Evolutionary conservation across 2,113 vertebrate genomes (phyloP).

Genomic region (Tympanuchus pallidicinctus): DNA sequence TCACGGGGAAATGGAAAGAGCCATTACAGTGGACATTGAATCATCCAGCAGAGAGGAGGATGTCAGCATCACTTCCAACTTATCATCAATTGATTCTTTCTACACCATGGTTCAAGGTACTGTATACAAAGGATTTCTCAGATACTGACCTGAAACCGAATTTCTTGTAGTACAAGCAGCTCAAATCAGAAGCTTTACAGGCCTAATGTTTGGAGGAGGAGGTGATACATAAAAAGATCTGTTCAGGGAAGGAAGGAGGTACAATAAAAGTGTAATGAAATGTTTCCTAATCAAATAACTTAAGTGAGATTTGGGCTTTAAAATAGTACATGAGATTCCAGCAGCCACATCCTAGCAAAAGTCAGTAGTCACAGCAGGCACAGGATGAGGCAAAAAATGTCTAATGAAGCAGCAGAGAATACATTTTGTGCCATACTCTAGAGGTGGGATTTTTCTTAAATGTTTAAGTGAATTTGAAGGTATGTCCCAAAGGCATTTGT

Average conservation of each 20-base stretch:
- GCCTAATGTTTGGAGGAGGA: neutral
- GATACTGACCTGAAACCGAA: neutral
- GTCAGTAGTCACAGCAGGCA: neutral
- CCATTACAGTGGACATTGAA: slow-evolving; percentile 92
- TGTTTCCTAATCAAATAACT: neutral
- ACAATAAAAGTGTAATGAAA: neutral
- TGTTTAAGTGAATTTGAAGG: neutral
- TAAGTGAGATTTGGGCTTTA: neutral
- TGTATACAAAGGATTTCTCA: slow-evolving; percentile 26
- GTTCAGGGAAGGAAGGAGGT: neutral
- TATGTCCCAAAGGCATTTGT: neutral
- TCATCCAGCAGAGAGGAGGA: slow-evolving; percentile 94
- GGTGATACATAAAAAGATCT: neutral
- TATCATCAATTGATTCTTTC: slow-evolving; percentile 92
- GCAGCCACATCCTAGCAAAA: neutral
- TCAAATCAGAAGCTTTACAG: neutral
- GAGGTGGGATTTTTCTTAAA: neutral
- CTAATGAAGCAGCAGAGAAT: neutral
- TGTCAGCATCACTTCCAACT: slow-evolving; percentile 93
- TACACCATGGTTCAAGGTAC: slow-evolving; percentile 96
- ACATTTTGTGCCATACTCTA: neutral
- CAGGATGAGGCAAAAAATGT: neutral
- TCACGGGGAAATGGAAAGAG: slow-evolving; percentile 90
- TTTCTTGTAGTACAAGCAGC: neutral
- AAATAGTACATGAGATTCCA: neutral